A percentile compares a stretch with the other conserved stretches of the same genome.
Evolutionary conservation across 2,113 vertebrate species (phyloP).

Genomic region (Sylvia atricapilla): DNA sequence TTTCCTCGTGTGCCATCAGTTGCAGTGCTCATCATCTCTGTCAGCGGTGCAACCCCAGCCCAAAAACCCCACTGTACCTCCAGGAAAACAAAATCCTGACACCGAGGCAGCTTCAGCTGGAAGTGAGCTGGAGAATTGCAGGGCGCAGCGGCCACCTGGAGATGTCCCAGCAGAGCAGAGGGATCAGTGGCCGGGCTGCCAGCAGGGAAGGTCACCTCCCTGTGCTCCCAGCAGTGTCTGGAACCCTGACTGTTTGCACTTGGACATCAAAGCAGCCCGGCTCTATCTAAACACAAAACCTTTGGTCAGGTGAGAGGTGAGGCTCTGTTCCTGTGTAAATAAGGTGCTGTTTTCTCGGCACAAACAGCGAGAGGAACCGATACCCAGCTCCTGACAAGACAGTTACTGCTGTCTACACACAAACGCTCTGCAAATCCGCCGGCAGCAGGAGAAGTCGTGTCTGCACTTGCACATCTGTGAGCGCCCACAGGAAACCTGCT

Average conservation of each 20-base stretch:
- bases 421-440: background rate
- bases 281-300: background rate
- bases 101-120: background rate
- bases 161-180: background rate
- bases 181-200: background rate
- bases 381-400: background rate
- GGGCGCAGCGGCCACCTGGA: background rate
- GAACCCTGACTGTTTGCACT: background rate
- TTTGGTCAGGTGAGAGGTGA: background rate
- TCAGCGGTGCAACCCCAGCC: background rate
- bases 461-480: background rate
- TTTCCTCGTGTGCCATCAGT: background rate
- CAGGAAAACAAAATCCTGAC: background rate
- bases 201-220: background rate
- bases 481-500: background rate
- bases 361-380: background rate
- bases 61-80: background rate
- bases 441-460: background rate
- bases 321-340: background rate
- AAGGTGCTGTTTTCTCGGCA: background rate
- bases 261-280: background rate
- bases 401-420: background rate
- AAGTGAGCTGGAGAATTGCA: background rate
- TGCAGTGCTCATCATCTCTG: background rate
- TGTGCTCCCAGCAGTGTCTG: background rate